These are phyloP conservation scores for Rhynchotus rufescens DNA, from an alignment of 2,797 vertebrate genomes.

Conservation along the genomic window DNA sequence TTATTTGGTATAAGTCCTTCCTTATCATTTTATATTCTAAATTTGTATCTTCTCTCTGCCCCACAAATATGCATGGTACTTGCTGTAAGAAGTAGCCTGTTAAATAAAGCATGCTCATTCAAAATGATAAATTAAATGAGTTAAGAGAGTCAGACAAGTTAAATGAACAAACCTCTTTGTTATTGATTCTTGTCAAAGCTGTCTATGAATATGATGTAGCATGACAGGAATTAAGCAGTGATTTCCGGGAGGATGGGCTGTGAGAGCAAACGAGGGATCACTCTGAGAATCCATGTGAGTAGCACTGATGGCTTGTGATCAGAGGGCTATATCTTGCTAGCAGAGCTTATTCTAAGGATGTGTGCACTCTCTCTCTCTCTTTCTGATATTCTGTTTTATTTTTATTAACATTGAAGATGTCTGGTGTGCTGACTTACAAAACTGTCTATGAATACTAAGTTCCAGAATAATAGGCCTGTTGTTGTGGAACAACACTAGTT, in stretches of 20 bases:
- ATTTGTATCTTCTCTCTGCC: background rate
- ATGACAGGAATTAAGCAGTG: background rate
- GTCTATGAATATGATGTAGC: constrained; percentile 25
- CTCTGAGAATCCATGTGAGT: background rate
- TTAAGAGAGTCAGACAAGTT: background rate
- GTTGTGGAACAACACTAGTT: background rate
- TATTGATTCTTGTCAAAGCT: constrained; percentile 39
- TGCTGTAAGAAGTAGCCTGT: background rate
- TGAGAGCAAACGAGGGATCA: background rate
- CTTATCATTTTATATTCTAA: background rate
- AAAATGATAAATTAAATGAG: background rate
- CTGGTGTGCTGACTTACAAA: background rate
- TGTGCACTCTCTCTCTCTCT: rapidly evolving
- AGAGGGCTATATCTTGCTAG: background rate
- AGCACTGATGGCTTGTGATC: background rate
- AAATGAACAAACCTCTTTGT: background rate
- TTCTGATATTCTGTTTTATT: background rate
- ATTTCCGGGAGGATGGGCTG: background rate
- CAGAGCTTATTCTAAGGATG: background rate
- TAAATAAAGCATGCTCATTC: constrained; percentile 6
- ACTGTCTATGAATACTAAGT: background rate
- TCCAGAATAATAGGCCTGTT: background rate
- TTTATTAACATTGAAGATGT: background rate
- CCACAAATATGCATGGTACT: background rate
- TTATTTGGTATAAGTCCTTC: background rate